Evolutionary conservation across 2,113 vertebrate genomes (phyloP).

Genomic region (Sinocyclocheilus anshuiensis): DNA sequence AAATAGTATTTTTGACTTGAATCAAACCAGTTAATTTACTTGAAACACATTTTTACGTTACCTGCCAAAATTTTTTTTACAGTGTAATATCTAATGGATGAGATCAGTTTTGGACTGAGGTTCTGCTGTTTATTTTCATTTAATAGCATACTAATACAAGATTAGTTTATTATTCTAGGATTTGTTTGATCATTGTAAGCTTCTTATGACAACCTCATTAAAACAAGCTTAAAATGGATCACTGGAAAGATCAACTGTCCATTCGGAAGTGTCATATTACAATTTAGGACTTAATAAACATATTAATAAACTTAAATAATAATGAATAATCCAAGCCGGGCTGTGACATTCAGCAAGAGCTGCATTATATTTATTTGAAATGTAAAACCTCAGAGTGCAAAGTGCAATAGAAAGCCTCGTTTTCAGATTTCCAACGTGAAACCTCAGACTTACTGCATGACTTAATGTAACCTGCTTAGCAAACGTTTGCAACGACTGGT

Average conservation of each 20-base stretch:
- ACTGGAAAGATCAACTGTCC: not conserved
- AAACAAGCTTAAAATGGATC: constrained; percentile 17
- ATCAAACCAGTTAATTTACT: not conserved
- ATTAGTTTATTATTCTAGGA: not conserved
- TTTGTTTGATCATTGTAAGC: not conserved
- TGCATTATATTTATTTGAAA: not conserved
- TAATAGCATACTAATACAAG: not conserved
- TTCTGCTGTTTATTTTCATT: constrained; percentile 1
- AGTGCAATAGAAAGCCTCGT: not conserved
- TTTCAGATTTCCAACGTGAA: not conserved
- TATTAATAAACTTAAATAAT: not conserved
- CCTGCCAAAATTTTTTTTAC: not conserved
- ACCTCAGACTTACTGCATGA: not conserved
- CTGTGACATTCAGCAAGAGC: not conserved
- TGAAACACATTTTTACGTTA: not conserved
- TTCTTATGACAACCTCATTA: constrained; percentile 6
- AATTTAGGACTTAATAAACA: not conserved
- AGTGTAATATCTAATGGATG: not conserved
- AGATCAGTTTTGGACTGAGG: not conserved
- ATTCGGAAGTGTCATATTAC: not conserved
- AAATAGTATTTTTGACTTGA: not conserved
- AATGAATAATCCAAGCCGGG: not conserved
- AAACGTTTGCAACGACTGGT: not conserved
- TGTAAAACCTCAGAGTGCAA: not conserved
- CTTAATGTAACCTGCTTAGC: not conserved